Evolutionary conservation across 2,113 vertebrate species (phyloP).

Genomic region (Cacatua alba): DNA sequence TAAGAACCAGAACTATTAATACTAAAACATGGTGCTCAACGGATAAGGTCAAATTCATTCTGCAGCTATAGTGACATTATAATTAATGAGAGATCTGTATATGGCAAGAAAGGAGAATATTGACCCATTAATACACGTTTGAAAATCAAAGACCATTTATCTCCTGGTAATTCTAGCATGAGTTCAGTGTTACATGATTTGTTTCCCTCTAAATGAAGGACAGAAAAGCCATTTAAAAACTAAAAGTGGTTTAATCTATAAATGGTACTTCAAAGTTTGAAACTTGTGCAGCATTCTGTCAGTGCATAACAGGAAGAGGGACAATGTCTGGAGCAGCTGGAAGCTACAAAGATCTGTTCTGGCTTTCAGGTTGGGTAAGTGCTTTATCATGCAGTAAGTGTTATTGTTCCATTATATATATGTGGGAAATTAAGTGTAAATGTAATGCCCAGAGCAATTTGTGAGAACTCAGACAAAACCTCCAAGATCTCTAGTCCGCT

Average conservation of each 20-base stretch:
- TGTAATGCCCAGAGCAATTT: neutral
- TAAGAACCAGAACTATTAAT: constrained; percentile 55
- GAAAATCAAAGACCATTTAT: constrained; percentile 54
- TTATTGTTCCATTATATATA: neutral
- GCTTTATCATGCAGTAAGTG: neutral
- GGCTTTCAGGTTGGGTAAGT: neutral
- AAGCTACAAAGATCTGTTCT: neutral
- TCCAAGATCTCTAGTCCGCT: neutral
- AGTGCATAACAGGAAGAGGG: neutral
- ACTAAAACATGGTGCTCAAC: neutral
- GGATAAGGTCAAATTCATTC: constrained; percentile 60
- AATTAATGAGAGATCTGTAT: constrained; percentile 57
- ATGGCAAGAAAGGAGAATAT: constrained; percentile 42
- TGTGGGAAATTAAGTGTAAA: neutral
- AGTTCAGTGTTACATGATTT: neutral
- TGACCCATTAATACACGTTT: constrained; percentile 48
- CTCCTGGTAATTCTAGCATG: neutral
- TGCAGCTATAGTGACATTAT: neutral
- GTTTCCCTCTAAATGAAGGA: constrained; percentile 14
- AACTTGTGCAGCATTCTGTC: neutral
- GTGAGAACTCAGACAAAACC: neutral
- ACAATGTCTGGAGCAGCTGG: neutral
- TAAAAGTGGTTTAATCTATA: neutral
- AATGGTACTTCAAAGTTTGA: neutral
- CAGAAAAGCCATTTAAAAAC: constrained; percentile 22